phyloP scores from a whole-genome alignment of 2,888 invertebrate species.

The Dasysyrphus albostriatus region DNA sequence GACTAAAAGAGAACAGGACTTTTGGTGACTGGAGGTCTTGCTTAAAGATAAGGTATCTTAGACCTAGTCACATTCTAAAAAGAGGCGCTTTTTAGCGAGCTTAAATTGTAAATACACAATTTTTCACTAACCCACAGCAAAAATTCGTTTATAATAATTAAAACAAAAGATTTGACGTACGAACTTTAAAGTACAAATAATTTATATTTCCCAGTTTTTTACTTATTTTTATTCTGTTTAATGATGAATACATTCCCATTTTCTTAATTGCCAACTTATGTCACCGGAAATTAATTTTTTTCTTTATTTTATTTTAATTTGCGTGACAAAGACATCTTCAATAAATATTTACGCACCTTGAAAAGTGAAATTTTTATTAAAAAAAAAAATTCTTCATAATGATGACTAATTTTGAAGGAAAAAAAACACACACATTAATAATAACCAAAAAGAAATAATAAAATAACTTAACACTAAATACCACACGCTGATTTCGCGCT shows the following conservation, averaged over 20 bases:
- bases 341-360: constrained; percentile 63
- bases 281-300: constrained; percentile 4
- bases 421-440: background rate
- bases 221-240: too few relatives aligned
- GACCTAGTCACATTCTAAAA: too few relatives aligned
- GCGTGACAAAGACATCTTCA: constrained; percentile 43
- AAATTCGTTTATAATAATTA: too few relatives aligned
- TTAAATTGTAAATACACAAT: too few relatives aligned
- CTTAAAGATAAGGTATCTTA: too few relatives aligned
- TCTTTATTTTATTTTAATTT: constrained; percentile 9
- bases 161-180: too few relatives aligned
- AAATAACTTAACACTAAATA: constrained; percentile 37
- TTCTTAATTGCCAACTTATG: background rate
- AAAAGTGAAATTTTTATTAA: constrained; percentile 71
- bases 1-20: too few relatives aligned
- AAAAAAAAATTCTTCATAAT: constrained; percentile 39
- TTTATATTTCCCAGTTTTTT: too few relatives aligned
- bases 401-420: constrained; percentile 53
- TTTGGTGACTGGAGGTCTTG: too few relatives aligned
- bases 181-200: too few relatives aligned
- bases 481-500: constrained; percentile 47
- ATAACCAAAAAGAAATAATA: background rate
- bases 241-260: background rate
- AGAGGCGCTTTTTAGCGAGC: too few relatives aligned
- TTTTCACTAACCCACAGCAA: too few relatives aligned